Conservation (phyloP, 2,888 invertebrate genomes). For the Eudemis profundana region DNA sequence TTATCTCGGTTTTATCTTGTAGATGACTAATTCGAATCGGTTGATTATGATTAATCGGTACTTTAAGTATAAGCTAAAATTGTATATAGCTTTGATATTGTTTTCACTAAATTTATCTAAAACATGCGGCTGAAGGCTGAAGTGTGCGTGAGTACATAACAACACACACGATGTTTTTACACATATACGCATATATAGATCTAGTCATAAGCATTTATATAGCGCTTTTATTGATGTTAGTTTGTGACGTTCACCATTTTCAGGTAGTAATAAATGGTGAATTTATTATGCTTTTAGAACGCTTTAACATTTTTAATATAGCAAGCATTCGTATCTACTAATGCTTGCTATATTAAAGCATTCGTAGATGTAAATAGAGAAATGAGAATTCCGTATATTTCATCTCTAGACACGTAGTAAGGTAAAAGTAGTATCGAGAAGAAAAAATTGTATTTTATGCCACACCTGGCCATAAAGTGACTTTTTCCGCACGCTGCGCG, state of each 20-base stretch:
- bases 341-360: no score
- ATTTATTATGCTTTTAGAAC: constrained; percentile 39
- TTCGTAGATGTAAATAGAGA: constrained; percentile 27
- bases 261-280: constrained; percentile 22
- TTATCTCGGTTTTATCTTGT: constrained; percentile 12
- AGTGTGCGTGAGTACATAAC: constrained; percentile 88
- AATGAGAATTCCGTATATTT: not conserved
- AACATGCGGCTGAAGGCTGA: constrained; percentile 87
- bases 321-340: constrained; percentile 32
- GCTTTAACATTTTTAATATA: constrained; percentile 29
- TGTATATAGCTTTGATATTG: constrained; percentile 77
- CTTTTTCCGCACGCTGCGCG: no score
- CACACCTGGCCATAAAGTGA: no score
- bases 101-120: constrained; percentile 72
- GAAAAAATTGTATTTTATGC: no score
- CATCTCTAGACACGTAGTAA: constrained; percentile 14
- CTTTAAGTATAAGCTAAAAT: constrained; percentile 45
- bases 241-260: constrained; percentile 24
- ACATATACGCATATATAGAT: constrained; percentile 29
- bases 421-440: constrained; percentile 2
- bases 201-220: constrained; percentile 28
- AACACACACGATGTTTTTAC: constrained; percentile 46
- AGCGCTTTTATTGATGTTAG: constrained; percentile 28
- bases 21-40: constrained; percentile 29
- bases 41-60: constrained; percentile 30